A percentile compares a stretch with the other conserved stretches of the same genome.
phyloP scores from a whole-genome alignment of 2,797 vertebrate genomes.

The Muscicapa comitata region DNA sequence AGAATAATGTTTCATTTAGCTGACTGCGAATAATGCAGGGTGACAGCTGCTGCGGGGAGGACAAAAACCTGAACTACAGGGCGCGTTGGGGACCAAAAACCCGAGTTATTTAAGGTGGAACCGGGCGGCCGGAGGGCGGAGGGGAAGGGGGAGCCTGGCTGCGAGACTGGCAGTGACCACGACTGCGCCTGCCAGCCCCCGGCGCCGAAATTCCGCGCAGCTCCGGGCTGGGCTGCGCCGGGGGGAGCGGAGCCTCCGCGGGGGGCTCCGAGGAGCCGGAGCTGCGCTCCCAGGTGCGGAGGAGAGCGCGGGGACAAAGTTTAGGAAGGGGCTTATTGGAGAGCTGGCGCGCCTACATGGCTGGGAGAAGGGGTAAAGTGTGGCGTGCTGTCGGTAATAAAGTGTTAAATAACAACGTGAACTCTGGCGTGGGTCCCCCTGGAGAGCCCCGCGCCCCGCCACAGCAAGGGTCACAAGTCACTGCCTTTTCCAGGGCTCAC shows the following conservation, averaged over 20 bases:
- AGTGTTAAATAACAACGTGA: neutral
- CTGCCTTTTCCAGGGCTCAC: neutral
- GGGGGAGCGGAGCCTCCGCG: neutral
- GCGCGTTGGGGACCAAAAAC: constrained; percentile 96
- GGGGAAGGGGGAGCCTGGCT: neutral
- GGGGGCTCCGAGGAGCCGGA: neutral
- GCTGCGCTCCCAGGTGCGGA: neutral
- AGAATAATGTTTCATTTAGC: constrained; percentile 99
- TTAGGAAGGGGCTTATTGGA: neutral
- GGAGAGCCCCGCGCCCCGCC: neutral
- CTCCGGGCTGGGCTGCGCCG: neutral
- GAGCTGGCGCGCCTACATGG: neutral
- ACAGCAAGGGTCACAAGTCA: neutral
- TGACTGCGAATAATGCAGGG: constrained; percentile 99
- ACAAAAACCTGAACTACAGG: constrained; percentile 98
- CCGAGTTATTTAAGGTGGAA: constrained; percentile 90
- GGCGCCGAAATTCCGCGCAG: neutral
- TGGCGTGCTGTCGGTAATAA: neutral
- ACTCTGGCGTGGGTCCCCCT: neutral
- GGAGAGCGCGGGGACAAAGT: neutral
- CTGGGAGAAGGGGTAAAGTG: neutral
- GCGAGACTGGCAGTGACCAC: neutral
- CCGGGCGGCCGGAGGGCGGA: neutral
- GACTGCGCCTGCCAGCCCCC: neutral
- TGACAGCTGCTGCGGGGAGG: constrained; percentile 99